phyloP scores from a whole-genome alignment of 2,113 vertebrate species.

The Podilymbus podiceps region DNA sequence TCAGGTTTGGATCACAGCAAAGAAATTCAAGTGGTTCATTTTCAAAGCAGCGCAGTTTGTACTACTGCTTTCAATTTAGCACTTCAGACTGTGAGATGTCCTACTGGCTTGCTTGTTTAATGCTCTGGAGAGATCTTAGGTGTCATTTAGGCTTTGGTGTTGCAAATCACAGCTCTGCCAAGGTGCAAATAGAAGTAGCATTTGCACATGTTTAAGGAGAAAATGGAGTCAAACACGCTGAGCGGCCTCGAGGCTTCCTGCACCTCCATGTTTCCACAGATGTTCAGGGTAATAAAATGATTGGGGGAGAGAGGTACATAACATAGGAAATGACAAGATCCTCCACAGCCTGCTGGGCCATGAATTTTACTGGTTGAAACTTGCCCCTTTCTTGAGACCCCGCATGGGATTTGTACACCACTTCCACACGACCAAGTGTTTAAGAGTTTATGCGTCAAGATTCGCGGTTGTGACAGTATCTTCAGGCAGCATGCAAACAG shows the following conservation, averaged over 20 bases:
- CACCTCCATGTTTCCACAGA: slow-evolving; percentile 5
- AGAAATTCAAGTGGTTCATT: not conserved
- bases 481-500: not conserved
- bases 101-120: slow-evolving; percentile 15
- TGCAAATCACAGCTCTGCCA: slow-evolving; percentile 25
- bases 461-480: not conserved
- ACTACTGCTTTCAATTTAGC: not conserved
- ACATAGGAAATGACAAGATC: not conserved
- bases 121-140: not conserved
- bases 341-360: not conserved
- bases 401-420: not conserved
- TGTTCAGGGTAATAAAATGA: slow-evolving; percentile 47
- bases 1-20: not conserved
- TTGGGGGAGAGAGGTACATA: not conserved
- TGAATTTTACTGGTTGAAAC: slow-evolving; percentile 7
- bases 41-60: not conserved
- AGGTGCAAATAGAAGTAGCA: slow-evolving; percentile 7
- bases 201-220: slow-evolving; percentile 16
- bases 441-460: not conserved
- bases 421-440: not conserved
- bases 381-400: slow-evolving; percentile 12
- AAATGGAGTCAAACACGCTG: slow-evolving; percentile 31
- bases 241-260: slow-evolving; percentile 40
- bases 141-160: not conserved
- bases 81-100: not conserved